Evolutionary conservation across 2,797 vertebrate species (phyloP).

Genomic region (Phaenicophaeus curvirostris): DNA sequence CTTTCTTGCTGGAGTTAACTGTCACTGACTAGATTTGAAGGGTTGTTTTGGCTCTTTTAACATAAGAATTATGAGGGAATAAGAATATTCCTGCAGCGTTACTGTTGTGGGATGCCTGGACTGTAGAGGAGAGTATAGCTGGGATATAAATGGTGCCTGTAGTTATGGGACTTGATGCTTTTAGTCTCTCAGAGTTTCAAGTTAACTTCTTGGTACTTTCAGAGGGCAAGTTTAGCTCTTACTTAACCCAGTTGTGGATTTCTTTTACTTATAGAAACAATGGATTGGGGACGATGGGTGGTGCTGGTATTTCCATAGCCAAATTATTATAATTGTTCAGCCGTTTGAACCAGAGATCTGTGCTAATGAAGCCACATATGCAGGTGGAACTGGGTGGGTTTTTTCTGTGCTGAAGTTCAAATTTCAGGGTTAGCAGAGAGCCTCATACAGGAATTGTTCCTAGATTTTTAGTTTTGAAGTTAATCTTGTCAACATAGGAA

Average conservation of each 20-base stretch:
- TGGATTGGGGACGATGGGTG: fast-evolving
- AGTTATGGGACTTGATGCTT: neutral
- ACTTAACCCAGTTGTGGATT: neutral
- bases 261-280: neutral
- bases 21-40: neutral
- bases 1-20: neutral
- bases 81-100: neutral
- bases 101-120: neutral
- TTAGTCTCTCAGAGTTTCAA: neutral
- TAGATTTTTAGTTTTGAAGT: neutral
- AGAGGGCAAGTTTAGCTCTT: neutral
- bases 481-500: neutral
- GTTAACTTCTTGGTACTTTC: neutral
- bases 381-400: neutral
- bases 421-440: neutral
- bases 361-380: neutral
- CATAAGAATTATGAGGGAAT: neutral
- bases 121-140: neutral
- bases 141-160: neutral
- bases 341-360: neutral
- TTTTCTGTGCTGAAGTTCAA: neutral
- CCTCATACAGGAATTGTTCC: neutral
- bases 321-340: neutral
- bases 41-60: neutral
- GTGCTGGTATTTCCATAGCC: neutral